A percentile compares a stretch with the other conserved stretches of the same genome.
Conservation (phyloP, 1,140 invertebrate species). For the Samia ricini region DNA sequence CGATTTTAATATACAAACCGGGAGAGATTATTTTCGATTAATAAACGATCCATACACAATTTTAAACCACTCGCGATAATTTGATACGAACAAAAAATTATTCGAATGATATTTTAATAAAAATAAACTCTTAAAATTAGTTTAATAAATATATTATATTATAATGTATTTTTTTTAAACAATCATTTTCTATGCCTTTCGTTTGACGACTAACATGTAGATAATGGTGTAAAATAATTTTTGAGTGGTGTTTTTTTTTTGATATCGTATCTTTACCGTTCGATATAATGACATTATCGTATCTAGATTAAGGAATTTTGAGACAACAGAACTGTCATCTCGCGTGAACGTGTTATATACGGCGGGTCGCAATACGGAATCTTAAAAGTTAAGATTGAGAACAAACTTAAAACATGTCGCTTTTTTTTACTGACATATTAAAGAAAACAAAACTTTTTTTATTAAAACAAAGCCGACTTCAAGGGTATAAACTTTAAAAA, state of each 20-base stretch:
- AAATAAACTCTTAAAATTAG: not conserved
- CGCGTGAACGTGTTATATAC: no score
- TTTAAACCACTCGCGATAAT: constrained; percentile 41
- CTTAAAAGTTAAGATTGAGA: no score
- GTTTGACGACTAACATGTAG: not conserved
- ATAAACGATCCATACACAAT: not conserved
- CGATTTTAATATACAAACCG: not conserved
- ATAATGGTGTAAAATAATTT: not conserved
- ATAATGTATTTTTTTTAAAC: not conserved
- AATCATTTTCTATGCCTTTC: not conserved
- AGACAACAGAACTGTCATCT: not conserved
- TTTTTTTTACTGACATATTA: no score
- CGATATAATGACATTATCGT: constrained; percentile 6
- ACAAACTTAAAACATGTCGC: no score
- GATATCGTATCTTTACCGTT: constrained; percentile 6
- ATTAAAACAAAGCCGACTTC: no score
- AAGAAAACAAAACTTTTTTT: no score
- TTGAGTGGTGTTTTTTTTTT: not conserved
- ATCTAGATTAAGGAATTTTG: constrained; percentile 3
- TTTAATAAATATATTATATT: not conserved
- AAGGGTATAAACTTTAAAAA: no score
- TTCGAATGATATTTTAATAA: constrained; percentile 32
- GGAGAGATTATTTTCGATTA: not conserved
- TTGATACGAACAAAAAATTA: constrained; percentile 48
- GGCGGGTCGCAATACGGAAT: no score